Evolutionary conservation across 2,888 invertebrate genomes (phyloP).

Genomic region (Dusona sp.): DNA sequence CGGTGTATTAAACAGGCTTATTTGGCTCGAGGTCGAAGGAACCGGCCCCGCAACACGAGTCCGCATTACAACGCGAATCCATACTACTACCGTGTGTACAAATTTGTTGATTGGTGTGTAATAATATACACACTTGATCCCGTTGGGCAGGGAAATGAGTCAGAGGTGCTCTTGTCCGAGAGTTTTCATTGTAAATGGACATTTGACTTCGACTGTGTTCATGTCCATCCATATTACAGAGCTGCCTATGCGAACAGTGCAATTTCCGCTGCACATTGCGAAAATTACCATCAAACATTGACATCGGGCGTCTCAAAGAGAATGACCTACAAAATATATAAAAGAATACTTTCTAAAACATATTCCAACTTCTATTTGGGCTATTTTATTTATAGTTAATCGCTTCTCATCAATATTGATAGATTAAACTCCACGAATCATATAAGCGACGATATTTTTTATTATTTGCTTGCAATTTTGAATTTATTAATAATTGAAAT

Average conservation of each 20-base stretch:
- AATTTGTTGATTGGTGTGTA: slow-evolving; percentile 30
- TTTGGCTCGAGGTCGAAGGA: slow-evolving; percentile 69
- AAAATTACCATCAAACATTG: slow-evolving; percentile 1
- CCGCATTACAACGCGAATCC: slow-evolving; percentile 17
- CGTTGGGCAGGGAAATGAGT: slow-evolving; percentile 47
- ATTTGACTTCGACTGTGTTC: slow-evolving; percentile 16
- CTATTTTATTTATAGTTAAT: not conserved
- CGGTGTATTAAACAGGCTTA: slow-evolving; percentile 60
- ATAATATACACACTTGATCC: slow-evolving; percentile 40
- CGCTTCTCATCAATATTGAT: not conserved
- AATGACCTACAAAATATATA: not conserved
- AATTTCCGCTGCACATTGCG: not conserved
- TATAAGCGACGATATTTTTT: no score
- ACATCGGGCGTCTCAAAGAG: not conserved
- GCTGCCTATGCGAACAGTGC: not conserved
- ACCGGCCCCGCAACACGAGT: slow-evolving; percentile 61
- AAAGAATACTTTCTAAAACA: not conserved
- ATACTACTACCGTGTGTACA: slow-evolving; percentile 20
- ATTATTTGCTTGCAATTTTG: not conserved
- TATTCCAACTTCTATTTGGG: not conserved
- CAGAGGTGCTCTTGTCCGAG: slow-evolving; percentile 27
- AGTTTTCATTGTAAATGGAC: slow-evolving; percentile 55
- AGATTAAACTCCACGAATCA: not conserved
- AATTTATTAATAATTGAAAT: not conserved
- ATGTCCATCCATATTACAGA: not conserved